Conservation (phyloP, 2,797 vertebrate species). For the Pipistrellus kuhlii region DNA sequence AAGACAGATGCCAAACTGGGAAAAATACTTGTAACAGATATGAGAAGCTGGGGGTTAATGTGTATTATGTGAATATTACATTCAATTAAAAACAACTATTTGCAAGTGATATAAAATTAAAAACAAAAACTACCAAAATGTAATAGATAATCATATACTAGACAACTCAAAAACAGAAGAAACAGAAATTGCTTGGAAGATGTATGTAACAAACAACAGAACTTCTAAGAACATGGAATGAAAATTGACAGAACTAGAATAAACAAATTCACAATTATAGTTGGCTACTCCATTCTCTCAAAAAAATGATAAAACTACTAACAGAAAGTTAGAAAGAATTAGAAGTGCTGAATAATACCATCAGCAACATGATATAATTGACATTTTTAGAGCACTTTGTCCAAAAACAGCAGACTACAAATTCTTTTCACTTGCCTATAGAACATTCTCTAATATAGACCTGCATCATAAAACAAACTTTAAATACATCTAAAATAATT, state of each 20-base stretch:
- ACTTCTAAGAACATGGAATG: background rate
- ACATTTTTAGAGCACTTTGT: slow-evolving; percentile 23
- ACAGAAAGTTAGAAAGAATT: slow-evolving; percentile 45
- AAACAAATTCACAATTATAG: slow-evolving; percentile 2
- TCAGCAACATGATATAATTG: background rate
- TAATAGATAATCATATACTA: background rate
- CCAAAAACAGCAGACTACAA: background rate
- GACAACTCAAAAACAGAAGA: background rate
- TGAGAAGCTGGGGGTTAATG: background rate
- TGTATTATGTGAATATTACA: slow-evolving; percentile 22
- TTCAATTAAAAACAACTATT: background rate
- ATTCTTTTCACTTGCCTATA: slow-evolving; percentile 5
- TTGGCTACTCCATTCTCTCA: background rate
- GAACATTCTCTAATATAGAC: background rate
- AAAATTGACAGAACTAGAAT: slow-evolving; percentile 18
- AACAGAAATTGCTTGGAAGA: slow-evolving; percentile 9
- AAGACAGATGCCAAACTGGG: background rate
- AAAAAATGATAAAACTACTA: slow-evolving; percentile 12
- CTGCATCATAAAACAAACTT: slow-evolving; percentile 34
- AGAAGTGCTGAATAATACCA: background rate
- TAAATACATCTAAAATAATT: slow-evolving; percentile 11
- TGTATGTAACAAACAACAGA: slow-evolving; percentile 7
- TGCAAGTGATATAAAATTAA: background rate
- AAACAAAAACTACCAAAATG: background rate
- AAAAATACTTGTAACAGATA: slow-evolving; percentile 30